Conservation (phyloP, 1,140 invertebrate genomes). For the Adelges cooleyi region DNA sequence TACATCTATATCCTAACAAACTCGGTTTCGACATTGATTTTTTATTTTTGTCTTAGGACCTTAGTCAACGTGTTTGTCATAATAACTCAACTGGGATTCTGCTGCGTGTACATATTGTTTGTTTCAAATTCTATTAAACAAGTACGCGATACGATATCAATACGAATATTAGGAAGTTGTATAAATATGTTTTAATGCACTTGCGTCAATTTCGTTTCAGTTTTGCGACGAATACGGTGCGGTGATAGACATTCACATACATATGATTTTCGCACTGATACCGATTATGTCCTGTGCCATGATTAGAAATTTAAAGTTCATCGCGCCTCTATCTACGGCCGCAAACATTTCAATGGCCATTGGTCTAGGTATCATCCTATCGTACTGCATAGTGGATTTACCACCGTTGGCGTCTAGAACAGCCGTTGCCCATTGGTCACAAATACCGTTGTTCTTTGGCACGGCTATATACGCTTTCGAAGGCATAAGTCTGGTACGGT, state of each 20-base stretch:
- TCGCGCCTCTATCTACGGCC: slow-evolving; percentile 74
- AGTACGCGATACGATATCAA: slow-evolving; percentile 23
- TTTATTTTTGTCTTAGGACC: slow-evolving; percentile 28
- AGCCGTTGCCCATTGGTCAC: slow-evolving; percentile 42
- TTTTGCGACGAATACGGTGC: slow-evolving; percentile 52
- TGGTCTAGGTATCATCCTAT: slow-evolving; percentile 69
- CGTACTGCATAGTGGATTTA: slow-evolving; percentile 43
- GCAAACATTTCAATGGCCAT: slow-evolving; percentile 64
- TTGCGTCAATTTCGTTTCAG: slow-evolving; percentile 38
- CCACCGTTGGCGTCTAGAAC: slow-evolving; percentile 30
- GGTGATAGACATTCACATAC: slow-evolving; percentile 49
- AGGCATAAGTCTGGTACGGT: slow-evolving; percentile 63
- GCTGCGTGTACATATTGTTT: slow-evolving; percentile 94
- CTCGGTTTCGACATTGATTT: too few species aligned
- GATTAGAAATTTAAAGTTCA: slow-evolving; percentile 69
- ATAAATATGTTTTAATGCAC: too few species aligned
- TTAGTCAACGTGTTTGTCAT: slow-evolving; percentile 76
- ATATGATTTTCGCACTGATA: slow-evolving; percentile 60
- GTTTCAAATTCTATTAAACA: slow-evolving; percentile 46
- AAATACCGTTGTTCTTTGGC: slow-evolving; percentile 71
- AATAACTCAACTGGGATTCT: slow-evolving; percentile 90
- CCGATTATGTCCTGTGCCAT: slow-evolving; percentile 59
- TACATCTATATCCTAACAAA: too few species aligned
- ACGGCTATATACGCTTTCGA: slow-evolving; percentile 81
- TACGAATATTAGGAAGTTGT: neutral